Evolutionary conservation across 2,797 vertebrate genomes (phyloP).

Genomic region (Cygnus olor): DNA sequence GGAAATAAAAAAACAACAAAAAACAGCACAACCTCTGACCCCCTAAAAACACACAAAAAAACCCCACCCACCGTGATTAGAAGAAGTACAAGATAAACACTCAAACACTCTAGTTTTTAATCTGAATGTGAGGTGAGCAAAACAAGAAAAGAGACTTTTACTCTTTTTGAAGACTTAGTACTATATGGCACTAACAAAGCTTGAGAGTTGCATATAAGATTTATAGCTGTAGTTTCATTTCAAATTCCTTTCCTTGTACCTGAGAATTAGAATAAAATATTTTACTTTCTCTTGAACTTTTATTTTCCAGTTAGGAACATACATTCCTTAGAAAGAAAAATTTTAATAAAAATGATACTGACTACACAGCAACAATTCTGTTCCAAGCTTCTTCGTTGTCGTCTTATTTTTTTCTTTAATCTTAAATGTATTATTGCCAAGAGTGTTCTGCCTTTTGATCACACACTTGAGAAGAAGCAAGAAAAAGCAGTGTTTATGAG

Average conservation of each 20-base stretch:
- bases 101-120: not conserved
- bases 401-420: not conserved
- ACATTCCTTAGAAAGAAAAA: not conserved
- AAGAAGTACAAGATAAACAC: not conserved
- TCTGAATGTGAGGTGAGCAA: not conserved
- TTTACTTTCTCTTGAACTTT: not conserved
- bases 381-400: not conserved
- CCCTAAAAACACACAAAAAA: not conserved
- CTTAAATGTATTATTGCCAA: not conserved
- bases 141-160: not conserved
- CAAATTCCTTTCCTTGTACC: not conserved
- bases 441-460: slow-evolving; percentile 4
- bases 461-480: not conserved
- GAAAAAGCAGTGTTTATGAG: not conserved
- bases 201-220: not conserved
- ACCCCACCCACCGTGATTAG: not conserved
- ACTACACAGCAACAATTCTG: not conserved
- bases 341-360: not conserved
- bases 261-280: not conserved
- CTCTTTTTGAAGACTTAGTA: not conserved
- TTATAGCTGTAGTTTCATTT: not conserved
- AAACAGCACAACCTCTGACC: not conserved
- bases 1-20: not conserved
- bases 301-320: not conserved
- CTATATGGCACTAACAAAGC: not conserved